Evolutionary conservation across 2,113 vertebrate genomes (phyloP).

Genomic region (Ovibos moschatus): DNA sequence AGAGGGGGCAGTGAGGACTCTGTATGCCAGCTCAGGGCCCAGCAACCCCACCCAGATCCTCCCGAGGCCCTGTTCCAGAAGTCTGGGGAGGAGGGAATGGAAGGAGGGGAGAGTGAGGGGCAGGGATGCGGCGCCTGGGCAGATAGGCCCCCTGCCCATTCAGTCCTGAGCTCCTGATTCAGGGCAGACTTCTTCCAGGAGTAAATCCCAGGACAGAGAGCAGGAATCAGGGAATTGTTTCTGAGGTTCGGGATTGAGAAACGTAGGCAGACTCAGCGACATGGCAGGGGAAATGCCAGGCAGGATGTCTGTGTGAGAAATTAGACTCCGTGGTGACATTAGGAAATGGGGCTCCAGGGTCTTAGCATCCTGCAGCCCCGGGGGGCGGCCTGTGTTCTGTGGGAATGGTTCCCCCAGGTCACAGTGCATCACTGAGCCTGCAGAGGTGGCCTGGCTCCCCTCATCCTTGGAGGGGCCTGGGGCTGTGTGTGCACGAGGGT

Average conservation of each 20-base stretch:
- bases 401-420: fast-evolving
- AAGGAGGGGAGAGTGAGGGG: not conserved
- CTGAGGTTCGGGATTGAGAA: not conserved
- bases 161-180: not conserved
- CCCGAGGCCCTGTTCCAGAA: not conserved
- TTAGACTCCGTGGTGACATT: fast-evolving
- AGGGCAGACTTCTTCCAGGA: not conserved
- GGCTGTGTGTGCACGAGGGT: not conserved
- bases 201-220: not conserved
- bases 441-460: not conserved
- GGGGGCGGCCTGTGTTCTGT: fast-evolving
- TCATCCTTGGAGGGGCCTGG: not conserved
- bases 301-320: not conserved
- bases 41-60: not conserved
- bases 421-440: not conserved
- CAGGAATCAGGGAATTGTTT: not conserved
- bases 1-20: not conserved
- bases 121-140: fast-evolving
- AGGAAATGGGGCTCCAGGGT: not conserved
- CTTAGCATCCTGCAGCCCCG: not conserved
- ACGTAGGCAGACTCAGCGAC: not conserved
- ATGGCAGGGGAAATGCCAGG: not conserved
- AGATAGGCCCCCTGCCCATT: too few species aligned
- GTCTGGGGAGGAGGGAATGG: not conserved
- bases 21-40: not conserved